Evolutionary conservation across 2,888 invertebrate genomes (phyloP), one percentile per base, ranked within the genome.

Genomic region (Acrocyrtus sp.): DNA sequence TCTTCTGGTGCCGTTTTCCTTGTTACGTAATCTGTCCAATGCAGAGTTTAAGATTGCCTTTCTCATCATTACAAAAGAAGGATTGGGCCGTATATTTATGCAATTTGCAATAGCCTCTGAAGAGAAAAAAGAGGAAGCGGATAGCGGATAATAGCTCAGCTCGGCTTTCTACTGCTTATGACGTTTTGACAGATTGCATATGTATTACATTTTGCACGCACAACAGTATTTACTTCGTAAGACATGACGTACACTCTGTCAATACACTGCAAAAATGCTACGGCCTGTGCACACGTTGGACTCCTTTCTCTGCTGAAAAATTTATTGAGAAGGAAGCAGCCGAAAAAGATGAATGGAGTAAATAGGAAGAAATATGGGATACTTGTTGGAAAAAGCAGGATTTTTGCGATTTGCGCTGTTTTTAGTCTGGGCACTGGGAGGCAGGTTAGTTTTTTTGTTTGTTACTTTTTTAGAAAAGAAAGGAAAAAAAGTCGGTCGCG

Each of bases 141-240:
- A n/a, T n/a, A n/a, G n/a, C n/a, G n/a, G n/a, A n/a, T n/a, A 12
- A 4, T 19, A 50, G 5, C 19, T 5, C 34, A 8, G 34, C 12
- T 34, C 34, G 34, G 12, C 34, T 34, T 50, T 50, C 22, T 21
- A n/a, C 17, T 2, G 17, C 21, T 17, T 47, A 8, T 50, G 12
- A 19, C 29, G 21, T 56, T 56, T 56, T 56, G 56, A 56, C 56
- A 56, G 56, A 56, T 56, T 56, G 56, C 56, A 34, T 54, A 27
- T 22, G n/a, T n/a, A n/a, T n/a, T n/a, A n/a, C n/a, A n/a, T n/a
- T n/a, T 47, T 53, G 29, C 27, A 53, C 29, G n/a, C 26, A 50
- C 22, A 45, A n/a, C 17, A n/a, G n/a, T n/a, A n/a, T n/a, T n/a
- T n/a, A n/a, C n/a, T n/a, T n/a, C n/a, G n/a, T n/a, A n/a, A n/a